A percentile compares a stretch with the other conserved stretches of the same genome.
These are phyloP conservation scores for Ibidorhyncha struthersii DNA, from an alignment of 2,113 vertebrate species.

Conservation along the genomic window DNA sequence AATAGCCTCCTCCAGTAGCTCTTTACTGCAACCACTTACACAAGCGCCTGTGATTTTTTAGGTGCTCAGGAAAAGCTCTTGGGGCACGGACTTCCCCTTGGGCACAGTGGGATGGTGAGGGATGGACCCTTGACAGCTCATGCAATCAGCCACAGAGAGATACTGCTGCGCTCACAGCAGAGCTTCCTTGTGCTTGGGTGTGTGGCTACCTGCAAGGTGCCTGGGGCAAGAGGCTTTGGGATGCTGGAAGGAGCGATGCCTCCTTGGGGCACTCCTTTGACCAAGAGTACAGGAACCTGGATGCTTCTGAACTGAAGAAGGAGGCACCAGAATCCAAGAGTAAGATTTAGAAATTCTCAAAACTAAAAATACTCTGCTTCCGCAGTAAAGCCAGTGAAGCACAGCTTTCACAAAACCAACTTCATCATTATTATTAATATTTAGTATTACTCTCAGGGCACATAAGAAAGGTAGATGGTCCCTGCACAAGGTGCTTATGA, in stretches of 20 bases:
- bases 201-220: neutral
- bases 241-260: neutral
- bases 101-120: neutral
- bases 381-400: neutral
- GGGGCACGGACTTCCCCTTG: neutral
- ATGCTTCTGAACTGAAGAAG: neutral
- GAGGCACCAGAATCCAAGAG: neutral
- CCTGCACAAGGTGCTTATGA: neutral
- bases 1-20: neutral
- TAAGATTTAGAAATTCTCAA: neutral
- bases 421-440: neutral
- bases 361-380: neutral
- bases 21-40: neutral
- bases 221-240: neutral
- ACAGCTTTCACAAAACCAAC: neutral
- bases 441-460: neutral
- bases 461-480: neutral
- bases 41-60: neutral
- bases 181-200: neutral
- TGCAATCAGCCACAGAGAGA: neutral
- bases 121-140: neutral
- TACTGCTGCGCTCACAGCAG: neutral
- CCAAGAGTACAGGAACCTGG: neutral
- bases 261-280: neutral
- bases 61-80: neutral